Evolutionary conservation across 1,140 invertebrate species (phyloP), one percentile per base, ranked within the genome.

Genomic region (Brachionus rubens): DNA sequence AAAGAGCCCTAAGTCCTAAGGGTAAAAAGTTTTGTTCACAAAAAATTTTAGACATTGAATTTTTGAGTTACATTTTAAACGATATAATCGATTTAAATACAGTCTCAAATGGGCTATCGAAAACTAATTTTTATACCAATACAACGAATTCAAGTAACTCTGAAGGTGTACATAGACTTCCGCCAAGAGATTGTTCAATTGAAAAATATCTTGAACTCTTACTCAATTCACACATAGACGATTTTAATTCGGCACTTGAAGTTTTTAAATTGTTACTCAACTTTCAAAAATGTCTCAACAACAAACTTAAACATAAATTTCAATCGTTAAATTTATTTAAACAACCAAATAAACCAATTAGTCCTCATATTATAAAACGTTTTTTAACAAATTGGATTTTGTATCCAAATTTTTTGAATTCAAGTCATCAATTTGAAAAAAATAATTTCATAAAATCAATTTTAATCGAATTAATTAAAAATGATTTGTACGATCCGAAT

Each of bases 401-500:
- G 21, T 48, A 52, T 72, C 68, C 68, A 16, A 72, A 72, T 40
- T 72, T 72, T 72, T 41, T 72, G 19, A 50, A 48, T 50, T 72
- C 68, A 36, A 28, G 19, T 40, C 24, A 50, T 21, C 68, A 72
- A 72, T 54, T 48, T 50, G 68, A 72, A 30, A 72, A 72, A 52
- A 72, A 72, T 28, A 72, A 72, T 21, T 72, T 72, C n/a, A 14
- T 72, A 2, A 48, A 54, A 26, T 9, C 14, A 12, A 36, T 72
- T 7, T 0, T 72, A 14, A 36, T 54, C 12, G 68, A 72, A 52
- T n/a, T 72, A 9, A 72, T 72, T 21, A 24, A 28, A 24, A 52
- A 72, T 16, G 33, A 72, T 19, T 21, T 72, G 28, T 72, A 50
- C 46, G 68, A 72, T 28, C 46, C 50, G n/a, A 72, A 72, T 19